A percentile compares a stretch with the other conserved stretches of the same genome.
These are phyloP conservation scores for Stenotaenia linearis DNA, from an alignment of 2,888 invertebrate genomes.

Conservation along the genomic window DNA sequence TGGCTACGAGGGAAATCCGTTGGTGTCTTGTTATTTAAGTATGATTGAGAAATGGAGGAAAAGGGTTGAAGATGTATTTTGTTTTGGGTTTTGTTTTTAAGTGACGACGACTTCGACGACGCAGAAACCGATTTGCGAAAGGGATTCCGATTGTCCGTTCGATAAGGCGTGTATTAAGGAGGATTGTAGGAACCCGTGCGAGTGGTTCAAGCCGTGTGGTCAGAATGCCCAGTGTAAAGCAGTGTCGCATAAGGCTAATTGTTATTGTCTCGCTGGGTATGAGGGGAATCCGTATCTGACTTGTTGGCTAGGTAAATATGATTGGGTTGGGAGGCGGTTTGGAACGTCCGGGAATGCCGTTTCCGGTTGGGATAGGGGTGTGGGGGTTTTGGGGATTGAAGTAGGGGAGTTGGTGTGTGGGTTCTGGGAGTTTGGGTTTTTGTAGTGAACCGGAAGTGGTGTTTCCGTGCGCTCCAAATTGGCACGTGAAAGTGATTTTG, in stretches of 20 bases:
- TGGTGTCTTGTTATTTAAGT: slow-evolving; percentile 37
- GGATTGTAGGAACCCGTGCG: slow-evolving; percentile 65
- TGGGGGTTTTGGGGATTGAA: too few species aligned
- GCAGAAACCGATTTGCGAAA: slow-evolving; percentile 29
- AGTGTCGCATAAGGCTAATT: slow-evolving; percentile 73
- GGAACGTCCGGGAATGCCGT: too few species aligned
- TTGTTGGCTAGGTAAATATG: slow-evolving; percentile 38
- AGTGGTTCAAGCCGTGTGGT: slow-evolving; percentile 60
- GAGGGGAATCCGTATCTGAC: slow-evolving; percentile 64
- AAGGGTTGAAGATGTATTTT: background rate
- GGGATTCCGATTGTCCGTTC: slow-evolving; percentile 34
- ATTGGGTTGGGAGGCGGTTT: too few species aligned
- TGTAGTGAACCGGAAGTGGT: too few species aligned
- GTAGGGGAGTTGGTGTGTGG: too few species aligned
- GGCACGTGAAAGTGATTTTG: too few species aligned
- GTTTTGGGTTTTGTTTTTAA: background rate
- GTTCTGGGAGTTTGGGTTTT: too few species aligned
- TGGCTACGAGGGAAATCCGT: slow-evolving; percentile 39
- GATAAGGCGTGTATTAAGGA: slow-evolving; percentile 28
- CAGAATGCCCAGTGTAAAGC: slow-evolving; percentile 74
- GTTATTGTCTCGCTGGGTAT: slow-evolving; percentile 68
- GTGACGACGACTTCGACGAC: background rate
- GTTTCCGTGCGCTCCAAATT: too few species aligned
- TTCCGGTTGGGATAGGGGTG: too few species aligned
- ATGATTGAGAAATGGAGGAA: background rate